phyloP scores from a whole-genome alignment of 2,113 vertebrate genomes.

The Xiphias gladius region DNA sequence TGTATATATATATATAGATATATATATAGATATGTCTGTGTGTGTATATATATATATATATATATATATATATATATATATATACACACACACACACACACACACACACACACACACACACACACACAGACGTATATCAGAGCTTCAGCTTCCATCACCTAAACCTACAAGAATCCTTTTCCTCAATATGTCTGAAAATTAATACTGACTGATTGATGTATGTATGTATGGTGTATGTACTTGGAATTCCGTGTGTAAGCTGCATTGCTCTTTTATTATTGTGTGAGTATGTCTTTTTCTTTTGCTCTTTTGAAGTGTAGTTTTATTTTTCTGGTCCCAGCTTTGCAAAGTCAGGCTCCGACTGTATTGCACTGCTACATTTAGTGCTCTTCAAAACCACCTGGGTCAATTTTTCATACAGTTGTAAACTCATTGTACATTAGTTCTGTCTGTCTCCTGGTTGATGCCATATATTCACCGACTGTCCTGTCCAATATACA shows the following conservation, averaged over 20 bases:
- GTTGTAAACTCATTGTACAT: slow-evolving; percentile 5
- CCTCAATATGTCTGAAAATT: slow-evolving; percentile 56
- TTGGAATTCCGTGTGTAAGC: slow-evolving; percentile 42
- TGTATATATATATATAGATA: too few relatives aligned
- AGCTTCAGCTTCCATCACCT: slow-evolving; percentile 40
- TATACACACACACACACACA: too few relatives aligned
- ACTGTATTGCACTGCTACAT: slow-evolving; percentile 22
- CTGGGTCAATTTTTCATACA: slow-evolving; percentile 7
- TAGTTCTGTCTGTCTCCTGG: slow-evolving; percentile 18
- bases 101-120: too few relatives aligned
- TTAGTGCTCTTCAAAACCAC: slow-evolving; percentile 42
- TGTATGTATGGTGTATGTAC: slow-evolving; percentile 39
- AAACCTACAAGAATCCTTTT: slow-evolving; percentile 45
- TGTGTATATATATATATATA: too few relatives aligned
- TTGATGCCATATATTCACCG: slow-evolving; percentile 31
- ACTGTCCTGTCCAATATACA: slow-evolving; percentile 22
- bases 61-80: too few relatives aligned
- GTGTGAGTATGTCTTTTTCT: slow-evolving; percentile 11
- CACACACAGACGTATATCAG: slow-evolving; percentile 34
- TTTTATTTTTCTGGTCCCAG: slow-evolving; percentile 26
- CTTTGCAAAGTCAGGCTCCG: slow-evolving; percentile 27
- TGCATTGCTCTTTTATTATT: slow-evolving; percentile 35
- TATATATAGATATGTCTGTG: too few relatives aligned
- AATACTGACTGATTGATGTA: slow-evolving; percentile 44
- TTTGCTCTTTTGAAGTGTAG: slow-evolving; percentile 25